These are phyloP conservation scores for Chymomyza caudatula DNA, from an alignment of 2,888 invertebrate species.

Conservation along the genomic window DNA sequence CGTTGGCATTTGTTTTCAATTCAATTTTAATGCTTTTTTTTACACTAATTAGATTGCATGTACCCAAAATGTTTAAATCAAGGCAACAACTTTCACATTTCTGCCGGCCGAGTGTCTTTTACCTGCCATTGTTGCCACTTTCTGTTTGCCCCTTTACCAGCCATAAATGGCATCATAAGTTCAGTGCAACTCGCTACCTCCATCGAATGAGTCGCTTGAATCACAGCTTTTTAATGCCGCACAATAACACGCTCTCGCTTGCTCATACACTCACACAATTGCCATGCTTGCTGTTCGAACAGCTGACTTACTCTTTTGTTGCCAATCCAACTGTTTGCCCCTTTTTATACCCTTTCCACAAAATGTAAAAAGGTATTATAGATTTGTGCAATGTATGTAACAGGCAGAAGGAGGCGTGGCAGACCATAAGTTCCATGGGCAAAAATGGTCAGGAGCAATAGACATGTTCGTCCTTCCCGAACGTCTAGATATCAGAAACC, in stretches of 20 bases:
- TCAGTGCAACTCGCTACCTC: conserved; percentile 22
- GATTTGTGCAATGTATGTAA: no score
- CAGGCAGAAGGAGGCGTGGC: no score
- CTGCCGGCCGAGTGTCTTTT: not conserved
- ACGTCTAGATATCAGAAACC: no score
- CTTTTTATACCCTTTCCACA: no score
- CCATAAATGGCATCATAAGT: not conserved
- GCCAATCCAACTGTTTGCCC: not conserved
- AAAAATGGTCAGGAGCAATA: no score
- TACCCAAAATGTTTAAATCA: not conserved
- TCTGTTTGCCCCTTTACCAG: conserved; percentile 12
- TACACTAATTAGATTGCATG: conserved; percentile 42
- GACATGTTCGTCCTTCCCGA: no score
- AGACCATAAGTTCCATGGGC: no score
- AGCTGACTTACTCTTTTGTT: not conserved
- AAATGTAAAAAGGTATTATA: no score
- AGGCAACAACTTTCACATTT: conserved; percentile 55
- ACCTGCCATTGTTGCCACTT: conserved; percentile 5
- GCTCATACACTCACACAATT: not conserved
- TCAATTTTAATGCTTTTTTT: not conserved
- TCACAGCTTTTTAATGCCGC: conserved; percentile 19
- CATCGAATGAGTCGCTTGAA: conserved; percentile 17
- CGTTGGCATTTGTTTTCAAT: conserved; percentile 7
- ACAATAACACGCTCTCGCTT: not conserved
- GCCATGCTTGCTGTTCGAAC: not conserved